These are phyloP conservation scores for Saxidomus purpurata DNA, from an alignment of 1,140 invertebrate genomes.

Conservation along the genomic window DNA sequence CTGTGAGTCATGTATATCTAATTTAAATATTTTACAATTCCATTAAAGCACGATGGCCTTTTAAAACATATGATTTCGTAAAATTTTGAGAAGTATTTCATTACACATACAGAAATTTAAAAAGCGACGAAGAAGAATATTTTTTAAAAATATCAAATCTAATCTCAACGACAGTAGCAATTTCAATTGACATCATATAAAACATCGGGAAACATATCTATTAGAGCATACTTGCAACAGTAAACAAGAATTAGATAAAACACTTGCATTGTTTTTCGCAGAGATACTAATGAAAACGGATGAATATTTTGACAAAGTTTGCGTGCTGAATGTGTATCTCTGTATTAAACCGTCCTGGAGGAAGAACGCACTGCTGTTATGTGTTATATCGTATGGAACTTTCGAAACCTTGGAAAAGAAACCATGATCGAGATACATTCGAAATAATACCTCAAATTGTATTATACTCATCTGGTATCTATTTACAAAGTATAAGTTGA, in stretches of 20 bases:
- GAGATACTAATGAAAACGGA: conserved; percentile 1
- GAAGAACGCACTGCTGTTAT: neutral
- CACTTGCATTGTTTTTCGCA: neutral
- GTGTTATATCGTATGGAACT: neutral
- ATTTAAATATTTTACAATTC: neutral
- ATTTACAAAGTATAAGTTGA: too few relatives aligned
- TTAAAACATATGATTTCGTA: neutral
- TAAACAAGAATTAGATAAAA: too few relatives aligned
- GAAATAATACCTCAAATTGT: too few relatives aligned
- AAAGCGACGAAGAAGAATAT: too few relatives aligned
- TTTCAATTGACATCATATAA: too few relatives aligned
- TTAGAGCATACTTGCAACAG: too few relatives aligned
- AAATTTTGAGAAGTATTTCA: neutral
- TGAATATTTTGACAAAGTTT: neutral
- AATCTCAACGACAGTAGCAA: too few relatives aligned
- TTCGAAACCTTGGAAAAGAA: neutral
- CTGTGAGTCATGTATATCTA: neutral
- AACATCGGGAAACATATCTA: too few relatives aligned
- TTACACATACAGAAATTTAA: neutral
- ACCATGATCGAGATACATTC: too few relatives aligned
- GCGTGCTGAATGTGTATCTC: conserved; percentile 12
- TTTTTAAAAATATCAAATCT: too few relatives aligned
- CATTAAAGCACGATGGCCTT: too few relatives aligned
- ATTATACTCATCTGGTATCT: too few relatives aligned
- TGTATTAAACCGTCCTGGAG: conserved; percentile 6